phyloP scores from a whole-genome alignment of 2,113 vertebrate genomes.

The Corythoichthys intestinalis region DNA sequence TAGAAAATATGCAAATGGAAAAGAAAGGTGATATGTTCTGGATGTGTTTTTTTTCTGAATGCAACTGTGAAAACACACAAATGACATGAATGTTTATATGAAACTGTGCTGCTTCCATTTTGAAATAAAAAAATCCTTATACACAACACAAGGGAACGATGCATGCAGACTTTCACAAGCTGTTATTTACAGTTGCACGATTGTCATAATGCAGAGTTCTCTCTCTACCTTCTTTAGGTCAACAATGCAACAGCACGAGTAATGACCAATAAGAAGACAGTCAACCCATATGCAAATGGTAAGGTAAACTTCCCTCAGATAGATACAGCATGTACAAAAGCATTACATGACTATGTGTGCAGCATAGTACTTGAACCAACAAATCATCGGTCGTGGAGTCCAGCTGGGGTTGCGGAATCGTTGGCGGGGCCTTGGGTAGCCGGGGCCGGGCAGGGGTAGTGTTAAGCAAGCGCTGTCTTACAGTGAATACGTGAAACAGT shows the following conservation, averaged over 20 bases:
- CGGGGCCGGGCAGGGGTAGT: no score
- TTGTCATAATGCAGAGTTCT: conserved; percentile 51
- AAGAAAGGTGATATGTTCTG: conserved; percentile 80
- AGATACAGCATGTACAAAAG: background rate
- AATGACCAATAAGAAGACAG: conserved; percentile 98
- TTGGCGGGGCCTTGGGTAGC: no score
- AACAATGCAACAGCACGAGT: conserved; percentile 97
- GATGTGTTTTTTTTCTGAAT: conserved; percentile 81
- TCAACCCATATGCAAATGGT: conserved; percentile 98
- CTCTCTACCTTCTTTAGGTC: conserved; percentile 82
- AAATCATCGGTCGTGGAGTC: background rate
- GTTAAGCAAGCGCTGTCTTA: no score
- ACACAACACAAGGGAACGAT: conserved; percentile 73
- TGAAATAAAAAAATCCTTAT: conserved; percentile 57
- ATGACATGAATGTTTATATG: conserved; percentile 82
- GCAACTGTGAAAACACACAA: conserved; percentile 59
- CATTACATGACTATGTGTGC: background rate
- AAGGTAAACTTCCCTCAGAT: conserved; percentile 50
- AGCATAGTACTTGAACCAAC: background rate
- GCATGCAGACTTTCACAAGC: conserved; percentile 72
- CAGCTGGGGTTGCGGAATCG: no score
- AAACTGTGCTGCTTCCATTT: conserved; percentile 68
- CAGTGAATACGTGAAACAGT: no score
- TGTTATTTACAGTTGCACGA: conserved; percentile 30
- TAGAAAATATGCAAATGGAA: conserved; percentile 56